These are phyloP conservation scores for Rhinoraja longicauda DNA, from an alignment of 2,797 vertebrate species.

Conservation along the genomic window DNA sequence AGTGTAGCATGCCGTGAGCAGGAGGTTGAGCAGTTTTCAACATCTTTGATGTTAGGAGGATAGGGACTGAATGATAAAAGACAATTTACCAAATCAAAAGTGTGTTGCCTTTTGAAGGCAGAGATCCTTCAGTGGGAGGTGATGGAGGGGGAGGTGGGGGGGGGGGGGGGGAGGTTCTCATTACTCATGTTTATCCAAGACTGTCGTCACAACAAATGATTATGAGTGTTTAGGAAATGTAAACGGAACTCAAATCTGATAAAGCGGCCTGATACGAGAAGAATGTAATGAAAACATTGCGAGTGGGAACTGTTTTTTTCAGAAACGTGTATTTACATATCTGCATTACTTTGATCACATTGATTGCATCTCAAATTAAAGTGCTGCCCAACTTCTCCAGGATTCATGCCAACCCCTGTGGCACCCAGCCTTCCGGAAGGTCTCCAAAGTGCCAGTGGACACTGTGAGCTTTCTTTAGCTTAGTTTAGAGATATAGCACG, in stretches of 20 bases:
- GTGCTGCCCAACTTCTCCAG: too few relatives aligned
- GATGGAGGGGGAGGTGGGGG: not conserved
- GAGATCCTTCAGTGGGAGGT: not conserved
- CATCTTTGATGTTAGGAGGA: not conserved
- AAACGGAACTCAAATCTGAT: not conserved
- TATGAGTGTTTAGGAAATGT: not conserved
- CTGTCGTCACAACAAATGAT: not conserved
- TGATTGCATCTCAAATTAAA: too few relatives aligned
- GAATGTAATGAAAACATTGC: not conserved
- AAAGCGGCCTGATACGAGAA: not conserved
- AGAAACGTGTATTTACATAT: too few relatives aligned
- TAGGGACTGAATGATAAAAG: not conserved
- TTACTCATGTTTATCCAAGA: not conserved
- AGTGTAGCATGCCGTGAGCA: not conserved
- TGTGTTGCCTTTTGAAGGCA: not conserved
- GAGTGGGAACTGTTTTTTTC: too few relatives aligned
- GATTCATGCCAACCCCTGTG: too few relatives aligned
- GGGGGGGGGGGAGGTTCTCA: not conserved
- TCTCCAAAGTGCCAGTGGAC: too few relatives aligned
- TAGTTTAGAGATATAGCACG: too few relatives aligned
- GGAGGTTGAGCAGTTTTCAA: not conserved
- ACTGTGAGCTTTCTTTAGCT: too few relatives aligned
- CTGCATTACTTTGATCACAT: too few relatives aligned
- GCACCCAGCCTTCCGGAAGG: too few relatives aligned
- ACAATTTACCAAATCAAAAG: not conserved